These are phyloP conservation scores for Lontra canadensis DNA, from an alignment of 2,113 vertebrate genomes.

Conservation along the genomic window DNA sequence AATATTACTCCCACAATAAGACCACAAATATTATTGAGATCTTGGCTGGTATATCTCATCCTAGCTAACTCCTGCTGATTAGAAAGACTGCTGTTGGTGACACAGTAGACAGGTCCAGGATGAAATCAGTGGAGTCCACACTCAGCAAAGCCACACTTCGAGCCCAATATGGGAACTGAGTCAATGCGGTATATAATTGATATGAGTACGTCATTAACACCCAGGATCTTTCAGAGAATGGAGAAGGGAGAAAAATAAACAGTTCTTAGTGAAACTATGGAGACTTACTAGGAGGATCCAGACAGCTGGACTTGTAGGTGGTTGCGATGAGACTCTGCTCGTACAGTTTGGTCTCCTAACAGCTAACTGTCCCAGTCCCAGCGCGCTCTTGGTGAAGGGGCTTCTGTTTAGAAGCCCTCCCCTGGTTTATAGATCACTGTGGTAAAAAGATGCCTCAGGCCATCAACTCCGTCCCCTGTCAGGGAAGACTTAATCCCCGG, in stretches of 20 bases:
- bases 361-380: slow-evolving; percentile 32
- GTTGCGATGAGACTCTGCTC: background rate
- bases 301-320: background rate
- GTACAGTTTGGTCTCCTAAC: background rate
- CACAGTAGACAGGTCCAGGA: background rate
- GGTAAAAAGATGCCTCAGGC: slow-evolving; percentile 28
- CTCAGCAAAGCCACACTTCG: background rate
- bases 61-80: background rate
- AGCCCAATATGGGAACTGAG: background rate
- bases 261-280: background rate
- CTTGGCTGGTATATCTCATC: background rate
- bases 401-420: background rate
- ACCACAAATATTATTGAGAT: background rate
- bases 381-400: background rate
- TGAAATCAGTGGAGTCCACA: background rate
- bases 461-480: background rate
- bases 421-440: slow-evolving; percentile 25
- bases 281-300: background rate
- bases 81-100: background rate
- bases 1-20: background rate
- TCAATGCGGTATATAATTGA: background rate
- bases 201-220: background rate
- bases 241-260: background rate
- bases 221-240: background rate
- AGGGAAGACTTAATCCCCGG: slow-evolving; percentile 55